Base-by-base conservation (phyloP, 2,113 vertebrate species). In the Anguilla rostrata region DNA sequence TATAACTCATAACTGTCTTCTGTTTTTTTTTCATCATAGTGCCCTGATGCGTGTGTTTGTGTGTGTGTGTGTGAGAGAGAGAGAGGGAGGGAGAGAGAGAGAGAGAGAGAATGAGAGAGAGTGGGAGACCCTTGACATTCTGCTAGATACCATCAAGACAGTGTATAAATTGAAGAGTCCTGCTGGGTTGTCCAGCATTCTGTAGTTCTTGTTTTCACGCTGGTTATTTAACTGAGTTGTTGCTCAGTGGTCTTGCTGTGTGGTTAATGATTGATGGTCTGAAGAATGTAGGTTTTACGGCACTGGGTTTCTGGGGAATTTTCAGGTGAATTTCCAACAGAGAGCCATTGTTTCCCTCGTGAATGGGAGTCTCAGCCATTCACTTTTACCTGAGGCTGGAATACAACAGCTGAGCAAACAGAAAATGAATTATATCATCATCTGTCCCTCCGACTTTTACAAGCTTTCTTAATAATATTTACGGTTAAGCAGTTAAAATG, bases 121-220 rank as follows among this genome's bases (percentile, higher is more conserved):
- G 49, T 11, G 11, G 12, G 49, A 53, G 49, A 12, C 34, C 11
- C 39, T 40, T 40, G 66, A 29, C 26, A 75, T 5, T 75, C 6
- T 75, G 43, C 43, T 75, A n/a, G 66, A n/a, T 22, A 22, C 2
- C 20, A 12, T 81, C 34, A 43, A 20, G 39, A 81, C 34, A 40
- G 34, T 2, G 15, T 81, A 40, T 40, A 2, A 83, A 85, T 46
- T 34, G 39, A 29, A 60, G n/a, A 18, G 49, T 53, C 49, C 43
- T 0, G 22, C 2, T 14, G 22, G 8, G 43, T 46, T 46, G 43
- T 46, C 43, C 43, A 46, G 8, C 43, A 2, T 46, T 46, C 5
- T 46, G 8, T 6, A 46, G 43, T n/a, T 78, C 75, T 78, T 39
- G 7, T 57, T 88, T 66, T 39, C 88, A 81, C 26, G n/a, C 71